Base-by-base conservation (phyloP, 2,797 vertebrate genomes). In the Lacerta viridis region DNA sequence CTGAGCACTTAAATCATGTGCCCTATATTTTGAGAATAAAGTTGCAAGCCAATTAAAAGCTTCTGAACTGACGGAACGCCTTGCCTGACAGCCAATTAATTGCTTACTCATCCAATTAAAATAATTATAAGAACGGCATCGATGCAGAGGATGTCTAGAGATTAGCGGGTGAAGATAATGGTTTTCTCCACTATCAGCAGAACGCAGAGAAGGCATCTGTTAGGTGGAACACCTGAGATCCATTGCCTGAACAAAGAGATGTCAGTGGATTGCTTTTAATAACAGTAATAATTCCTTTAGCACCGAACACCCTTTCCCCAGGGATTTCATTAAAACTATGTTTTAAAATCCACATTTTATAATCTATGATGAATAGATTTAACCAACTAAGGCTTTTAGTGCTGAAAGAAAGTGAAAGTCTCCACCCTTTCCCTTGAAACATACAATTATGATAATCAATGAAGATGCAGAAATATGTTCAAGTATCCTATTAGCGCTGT, bases 51-150 rank as follows among this genome's bases (percentile, higher is more conserved):
- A 66, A 43, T 82, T 83, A 46, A 75, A 83, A 76, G 86, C 29
- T 50, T 75, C 66, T 10, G 7, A 7, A n/a, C 11, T 41, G 7
- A 41, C 61, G 6, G 41, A 80, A 66, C 27, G 39, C 29, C 39
- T 87, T 82, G 39, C 80, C 50, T 74, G 17, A 10, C 46, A 74
- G 39, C 50, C 80, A 76, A 50, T 82, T 68, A 82, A 82, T 68
- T 66, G 80, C 80, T 76, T 50, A 66, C 80, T 82, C 59, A 87
- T 68, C 86, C 41, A 87, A 46, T 76, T 83, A 87, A 81, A 87
- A 76, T 46, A 76, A 87, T 76, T 50, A 43, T 27, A 83, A 74
- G 66, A 87, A 87, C 29, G 20, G 29, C 41, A 78, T 39, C 3
- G 7, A 80, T 66, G 80, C 7, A 17, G 59, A 43, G n/a, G 41